Conservation (phyloP, 2,888 invertebrate genomes). For the Caenorhabditis becei region DNA sequence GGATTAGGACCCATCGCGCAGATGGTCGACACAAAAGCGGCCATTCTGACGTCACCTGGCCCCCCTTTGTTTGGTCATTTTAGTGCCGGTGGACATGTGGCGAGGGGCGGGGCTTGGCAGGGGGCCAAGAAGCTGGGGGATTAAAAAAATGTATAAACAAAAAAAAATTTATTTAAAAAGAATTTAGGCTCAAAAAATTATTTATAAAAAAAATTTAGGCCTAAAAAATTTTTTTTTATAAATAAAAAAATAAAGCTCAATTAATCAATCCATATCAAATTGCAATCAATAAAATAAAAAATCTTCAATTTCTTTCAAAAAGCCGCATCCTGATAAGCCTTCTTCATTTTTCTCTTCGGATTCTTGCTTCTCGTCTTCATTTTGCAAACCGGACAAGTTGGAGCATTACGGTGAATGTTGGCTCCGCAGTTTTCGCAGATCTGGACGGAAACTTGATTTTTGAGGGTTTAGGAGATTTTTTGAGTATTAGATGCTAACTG, state of each 20-base stretch:
- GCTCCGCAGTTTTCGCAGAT: conserved; percentile 83
- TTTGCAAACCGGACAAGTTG: conserved; percentile 95
- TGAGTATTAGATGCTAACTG: too few species aligned
- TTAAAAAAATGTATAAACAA: too few species aligned
- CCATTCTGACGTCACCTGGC: conserved; percentile 10
- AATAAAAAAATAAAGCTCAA: too few species aligned
- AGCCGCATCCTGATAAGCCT: background rate
- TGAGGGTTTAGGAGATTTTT: background rate
- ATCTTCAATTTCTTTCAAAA: too few species aligned
- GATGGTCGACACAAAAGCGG: background rate
- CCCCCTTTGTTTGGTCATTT: conserved; percentile 20
- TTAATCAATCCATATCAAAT: background rate
- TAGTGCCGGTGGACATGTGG: background rate
- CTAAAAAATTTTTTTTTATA: too few species aligned
- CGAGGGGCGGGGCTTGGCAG: conserved; percentile 23
- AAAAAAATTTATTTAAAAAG: too few species aligned
- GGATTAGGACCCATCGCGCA: background rate
- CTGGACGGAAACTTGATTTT: conserved; percentile 74
- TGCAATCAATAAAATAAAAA: background rate
- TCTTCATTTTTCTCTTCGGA: conserved; percentile 58
- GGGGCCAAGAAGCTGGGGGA: conserved; percentile 12
- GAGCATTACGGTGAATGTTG: conserved; percentile 90
- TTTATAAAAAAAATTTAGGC: too few species aligned
- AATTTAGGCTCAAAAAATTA: too few species aligned
- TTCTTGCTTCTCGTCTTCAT: conserved; percentile 69